A percentile compares a stretch with the other conserved stretches of the same genome.
Conservation (phyloP, 2,113 vertebrate species). For the Dasyornis broadbenti region DNA sequence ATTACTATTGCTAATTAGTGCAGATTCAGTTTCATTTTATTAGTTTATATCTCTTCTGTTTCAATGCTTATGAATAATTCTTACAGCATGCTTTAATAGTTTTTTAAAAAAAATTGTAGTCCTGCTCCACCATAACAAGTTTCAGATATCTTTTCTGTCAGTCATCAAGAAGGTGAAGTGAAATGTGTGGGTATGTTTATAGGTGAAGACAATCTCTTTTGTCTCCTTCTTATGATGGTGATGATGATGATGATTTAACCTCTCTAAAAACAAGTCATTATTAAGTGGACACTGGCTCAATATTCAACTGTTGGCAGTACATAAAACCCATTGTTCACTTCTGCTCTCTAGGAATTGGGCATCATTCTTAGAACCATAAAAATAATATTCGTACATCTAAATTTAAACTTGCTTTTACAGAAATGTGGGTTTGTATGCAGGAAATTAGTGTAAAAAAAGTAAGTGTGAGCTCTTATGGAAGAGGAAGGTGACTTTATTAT, state of each 20-base stretch:
- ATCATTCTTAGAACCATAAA: background rate
- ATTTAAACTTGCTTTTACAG: background rate
- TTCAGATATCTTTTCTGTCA: background rate
- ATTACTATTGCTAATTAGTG: background rate
- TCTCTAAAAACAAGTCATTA: background rate
- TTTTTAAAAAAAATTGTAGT: background rate
- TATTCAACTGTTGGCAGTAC: background rate
- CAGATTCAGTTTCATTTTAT: background rate
- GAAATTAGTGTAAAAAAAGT: background rate
- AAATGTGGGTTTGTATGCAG: background rate
- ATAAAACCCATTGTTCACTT: background rate
- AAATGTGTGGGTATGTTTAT: background rate
- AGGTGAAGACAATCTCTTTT: background rate
- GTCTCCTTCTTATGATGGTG: background rate
- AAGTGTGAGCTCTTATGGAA: background rate
- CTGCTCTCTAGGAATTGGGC: background rate
- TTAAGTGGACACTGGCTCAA: background rate
- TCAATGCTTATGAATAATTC: background rate
- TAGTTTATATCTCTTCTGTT: background rate
- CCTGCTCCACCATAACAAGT: background rate
- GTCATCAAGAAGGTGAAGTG: too few species aligned
- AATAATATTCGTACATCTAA: background rate
- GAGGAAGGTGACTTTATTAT: background rate
- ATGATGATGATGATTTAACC: background rate
- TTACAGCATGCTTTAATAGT: background rate